Evolutionary conservation across 2,888 invertebrate species (phyloP).

Genomic region (Belgica antarctica): DNA sequence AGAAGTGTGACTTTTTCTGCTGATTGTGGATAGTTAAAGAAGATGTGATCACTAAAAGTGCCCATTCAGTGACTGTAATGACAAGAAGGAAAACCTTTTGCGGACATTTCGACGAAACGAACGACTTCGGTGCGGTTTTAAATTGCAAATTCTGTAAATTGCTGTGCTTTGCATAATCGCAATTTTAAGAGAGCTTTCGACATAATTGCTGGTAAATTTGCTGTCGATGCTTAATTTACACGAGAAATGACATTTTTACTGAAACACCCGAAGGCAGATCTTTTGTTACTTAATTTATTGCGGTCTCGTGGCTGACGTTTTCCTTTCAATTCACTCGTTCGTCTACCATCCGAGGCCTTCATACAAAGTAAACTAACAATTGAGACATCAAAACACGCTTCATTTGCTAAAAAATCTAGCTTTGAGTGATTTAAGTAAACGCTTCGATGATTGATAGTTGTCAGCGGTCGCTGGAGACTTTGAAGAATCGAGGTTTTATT

Average conservation of each 20-base stretch:
- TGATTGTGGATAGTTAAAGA: conserved; percentile 12
- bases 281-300: conserved; percentile 11
- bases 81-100: too few relatives aligned
- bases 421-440: too few relatives aligned
- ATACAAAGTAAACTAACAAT: conserved; percentile 4
- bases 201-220: conserved; percentile 9
- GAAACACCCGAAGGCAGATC: too few relatives aligned
- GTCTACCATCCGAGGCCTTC: conserved; percentile 7
- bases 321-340: background rate
- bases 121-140: background rate
- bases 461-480: too few relatives aligned
- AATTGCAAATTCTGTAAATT: conserved; percentile 16
- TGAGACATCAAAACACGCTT: conserved; percentile 23
- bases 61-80: background rate
- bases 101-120: too few relatives aligned
- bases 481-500: too few relatives aligned
- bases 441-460: too few relatives aligned
- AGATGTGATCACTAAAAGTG: background rate
- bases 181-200: background rate
- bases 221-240: too few relatives aligned
- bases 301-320: background rate
- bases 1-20: background rate
- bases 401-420: too few relatives aligned
- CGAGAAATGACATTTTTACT: too few relatives aligned
- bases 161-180: conserved; percentile 13